Conservation (phyloP, 1,140 invertebrate species). For the Nasonia vitripennis region DNA sequence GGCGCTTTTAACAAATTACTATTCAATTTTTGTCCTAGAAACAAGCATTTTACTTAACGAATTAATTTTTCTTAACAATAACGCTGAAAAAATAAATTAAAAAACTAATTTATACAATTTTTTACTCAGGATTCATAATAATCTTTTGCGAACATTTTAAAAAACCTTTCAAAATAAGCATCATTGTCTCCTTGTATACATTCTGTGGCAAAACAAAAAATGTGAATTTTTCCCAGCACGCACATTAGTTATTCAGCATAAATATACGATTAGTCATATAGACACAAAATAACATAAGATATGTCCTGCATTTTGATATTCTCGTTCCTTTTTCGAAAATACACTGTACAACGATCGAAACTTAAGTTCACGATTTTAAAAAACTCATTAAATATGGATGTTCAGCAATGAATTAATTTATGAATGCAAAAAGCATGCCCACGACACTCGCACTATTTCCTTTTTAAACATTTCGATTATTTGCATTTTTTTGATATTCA, state of each 20-base stretch:
- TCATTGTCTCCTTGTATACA: not conserved
- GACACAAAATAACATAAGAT: not conserved
- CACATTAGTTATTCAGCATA: not conserved
- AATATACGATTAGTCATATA: not conserved
- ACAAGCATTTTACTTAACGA: not conserved
- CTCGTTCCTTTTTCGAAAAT: not conserved
- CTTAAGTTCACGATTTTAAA: no score
- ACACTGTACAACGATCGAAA: not conserved
- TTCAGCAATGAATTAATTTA: constrained; percentile 19
- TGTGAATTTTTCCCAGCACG: not conserved
- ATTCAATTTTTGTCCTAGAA: not conserved
- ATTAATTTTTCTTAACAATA: not conserved
- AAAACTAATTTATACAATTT: constrained; percentile 1
- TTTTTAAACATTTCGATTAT: constrained; percentile 4
- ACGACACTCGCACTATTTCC: constrained; percentile 4
- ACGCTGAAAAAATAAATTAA: not conserved
- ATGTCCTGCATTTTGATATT: not conserved
- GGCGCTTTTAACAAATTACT: not conserved
- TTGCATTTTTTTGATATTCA: constrained; percentile 28
- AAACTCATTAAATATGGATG: constrained; percentile 8
- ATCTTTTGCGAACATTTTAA: not conserved
- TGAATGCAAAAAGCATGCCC: not conserved
- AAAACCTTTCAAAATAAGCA: not conserved
- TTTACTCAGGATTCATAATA: not conserved
- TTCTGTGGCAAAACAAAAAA: not conserved